Conservation (phyloP, 1,140 invertebrate species). For the Daktulosphaira vitifoliae region DNA sequence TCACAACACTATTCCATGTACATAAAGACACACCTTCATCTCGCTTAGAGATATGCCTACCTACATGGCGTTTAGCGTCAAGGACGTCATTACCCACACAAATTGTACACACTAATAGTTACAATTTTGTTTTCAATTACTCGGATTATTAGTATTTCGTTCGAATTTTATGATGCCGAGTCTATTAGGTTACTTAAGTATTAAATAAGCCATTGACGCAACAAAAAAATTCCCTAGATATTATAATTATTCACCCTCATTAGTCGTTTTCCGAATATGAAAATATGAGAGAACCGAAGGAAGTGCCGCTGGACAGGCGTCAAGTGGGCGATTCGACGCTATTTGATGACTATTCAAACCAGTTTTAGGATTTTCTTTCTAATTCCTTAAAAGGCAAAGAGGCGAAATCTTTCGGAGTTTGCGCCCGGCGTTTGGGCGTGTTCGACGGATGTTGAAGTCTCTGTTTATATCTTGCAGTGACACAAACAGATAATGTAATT, state of each 20-base stretch:
- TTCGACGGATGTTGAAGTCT: neutral
- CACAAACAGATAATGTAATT: too few relatives aligned
- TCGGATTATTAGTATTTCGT: conserved; percentile 6
- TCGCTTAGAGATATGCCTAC: conserved; percentile 7
- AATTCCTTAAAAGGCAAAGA: conserved; percentile 26
- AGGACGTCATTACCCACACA: conserved; percentile 20
- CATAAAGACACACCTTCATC: conserved; percentile 18
- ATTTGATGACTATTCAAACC: conserved; percentile 7
- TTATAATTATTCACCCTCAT: too few relatives aligned
- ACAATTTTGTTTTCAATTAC: too few relatives aligned
- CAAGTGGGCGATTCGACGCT: conserved; percentile 16
- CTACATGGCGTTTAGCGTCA: conserved; percentile 13
- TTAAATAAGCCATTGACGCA: too few relatives aligned
- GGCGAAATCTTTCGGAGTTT: conserved; percentile 8
- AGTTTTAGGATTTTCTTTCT: conserved; percentile 19
- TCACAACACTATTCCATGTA: neutral
- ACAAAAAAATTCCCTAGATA: too few relatives aligned
- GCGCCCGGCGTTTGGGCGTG: conserved; percentile 11
- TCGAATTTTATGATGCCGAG: too few relatives aligned
- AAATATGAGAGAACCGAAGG: too few relatives aligned
- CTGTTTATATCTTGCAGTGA: neutral
- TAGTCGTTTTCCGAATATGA: too few relatives aligned
- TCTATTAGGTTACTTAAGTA: too few relatives aligned
- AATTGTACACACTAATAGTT: too few relatives aligned
- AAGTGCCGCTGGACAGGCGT: neutral